Evolutionary conservation across 2,113 vertebrate genomes (phyloP), one percentile per base, ranked within the genome.

Genomic region (Oreochromis niloticus): DNA sequence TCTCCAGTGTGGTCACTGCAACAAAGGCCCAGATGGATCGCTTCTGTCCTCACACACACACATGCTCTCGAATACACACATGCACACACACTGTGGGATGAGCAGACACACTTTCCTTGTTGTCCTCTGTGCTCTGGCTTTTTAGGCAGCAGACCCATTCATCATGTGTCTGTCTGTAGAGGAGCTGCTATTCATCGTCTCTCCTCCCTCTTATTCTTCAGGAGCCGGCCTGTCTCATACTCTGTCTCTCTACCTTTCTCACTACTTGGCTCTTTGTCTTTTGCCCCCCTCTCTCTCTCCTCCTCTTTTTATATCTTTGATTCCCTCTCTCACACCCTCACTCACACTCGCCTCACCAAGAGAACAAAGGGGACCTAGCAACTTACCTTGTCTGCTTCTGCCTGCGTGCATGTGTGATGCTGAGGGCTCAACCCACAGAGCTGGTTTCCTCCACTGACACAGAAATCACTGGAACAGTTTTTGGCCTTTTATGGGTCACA

Each of bases 111-210:
- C 91, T 92, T 88, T 88, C 63, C 84, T 91, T 90, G 90, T 88
- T 56, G 80, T 87, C 75, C 83, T 66, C 80, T 78, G 41, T 46
- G 55, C 55, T n/a, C 84, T 3, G 85, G 81, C 85, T 87, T 90
- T 92, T 86, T 75, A 88, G 79, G 89, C 91, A 85, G 88, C 81
- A 88, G 92, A 92, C 85, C 83, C 91, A 93, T 95, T 93, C 84
- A 94, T 94, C 91, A 91, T 90, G 82, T 82, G 90, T 90, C 75
- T 90, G 91, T 90, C 63, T 91, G 80, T 63, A 59, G 85, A 88
- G 81, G 83, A 89, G 90, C 87, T 82, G 59, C 91, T 91, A 88
- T 85, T 95, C 91, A 93, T 93, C 83, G 91, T 91, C 86, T 91
- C 85, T 85, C 66, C 88, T 91, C 80, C 79, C 88, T 88, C 88